Conservation (phyloP, 2,888 invertebrate species). For the Lagria hirta region DNA sequence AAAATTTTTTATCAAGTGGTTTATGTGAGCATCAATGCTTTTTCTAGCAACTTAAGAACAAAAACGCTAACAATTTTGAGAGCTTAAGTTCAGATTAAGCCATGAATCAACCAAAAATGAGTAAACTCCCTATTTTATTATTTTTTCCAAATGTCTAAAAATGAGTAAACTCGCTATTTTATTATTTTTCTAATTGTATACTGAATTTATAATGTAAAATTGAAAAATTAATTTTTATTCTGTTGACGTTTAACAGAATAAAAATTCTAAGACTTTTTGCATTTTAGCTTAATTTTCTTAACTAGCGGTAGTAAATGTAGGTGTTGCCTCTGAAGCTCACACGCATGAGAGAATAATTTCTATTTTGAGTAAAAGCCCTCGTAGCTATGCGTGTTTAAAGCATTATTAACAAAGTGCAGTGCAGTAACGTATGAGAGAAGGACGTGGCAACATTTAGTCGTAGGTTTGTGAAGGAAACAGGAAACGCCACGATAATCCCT, state of each 20-base stretch:
- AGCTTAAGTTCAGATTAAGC: no score
- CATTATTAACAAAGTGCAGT: slow-evolving; percentile 25
- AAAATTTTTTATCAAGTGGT: no score
- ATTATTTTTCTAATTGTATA: neutral
- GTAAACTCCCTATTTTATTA: no score
- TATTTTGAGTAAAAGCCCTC: slow-evolving; percentile 21
- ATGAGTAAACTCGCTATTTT: neutral
- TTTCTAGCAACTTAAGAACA: no score
- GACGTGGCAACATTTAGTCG: no score
- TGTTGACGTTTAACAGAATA: neutral
- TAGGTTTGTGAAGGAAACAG: slow-evolving; percentile 18
- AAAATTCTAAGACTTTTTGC: neutral
- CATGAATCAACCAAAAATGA: no score
- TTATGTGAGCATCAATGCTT: no score
- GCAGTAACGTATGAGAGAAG: slow-evolving; percentile 9
- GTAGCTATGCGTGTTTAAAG: slow-evolving; percentile 18
- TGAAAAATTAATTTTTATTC: neutral
- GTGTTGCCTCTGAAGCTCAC: slow-evolving; percentile 11
- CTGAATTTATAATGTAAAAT: neutral
- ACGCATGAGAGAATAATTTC: slow-evolving; percentile 17
- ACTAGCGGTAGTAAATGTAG: slow-evolving; percentile 1
- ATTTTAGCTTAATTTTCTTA: neutral
- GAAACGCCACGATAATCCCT: slow-evolving; percentile 17
- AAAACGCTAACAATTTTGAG: no score
- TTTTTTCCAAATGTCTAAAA: no score